A percentile compares a stretch with the other conserved stretches of the same genome.
These are phyloP conservation scores for Gisinianus flammeolus DNA, from an alignment of 2,888 invertebrate genomes.

Conservation along the genomic window DNA sequence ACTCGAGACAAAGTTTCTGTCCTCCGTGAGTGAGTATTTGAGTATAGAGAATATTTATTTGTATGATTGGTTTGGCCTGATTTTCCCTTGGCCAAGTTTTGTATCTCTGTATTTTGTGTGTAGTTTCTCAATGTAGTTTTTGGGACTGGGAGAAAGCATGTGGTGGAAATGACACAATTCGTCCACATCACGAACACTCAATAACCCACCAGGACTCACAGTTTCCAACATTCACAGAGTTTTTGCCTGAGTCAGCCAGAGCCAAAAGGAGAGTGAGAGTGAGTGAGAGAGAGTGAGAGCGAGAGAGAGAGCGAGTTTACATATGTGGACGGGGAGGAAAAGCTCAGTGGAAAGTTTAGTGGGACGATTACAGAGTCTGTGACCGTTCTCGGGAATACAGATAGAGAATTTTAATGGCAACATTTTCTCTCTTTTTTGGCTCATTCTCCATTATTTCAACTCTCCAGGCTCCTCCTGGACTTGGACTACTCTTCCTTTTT, in stretches of 20 bases:
- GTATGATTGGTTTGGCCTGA: no score
- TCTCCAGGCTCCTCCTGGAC: not conserved
- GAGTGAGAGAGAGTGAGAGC: no score
- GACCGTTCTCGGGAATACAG: not conserved
- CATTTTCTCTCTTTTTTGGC: constrained; percentile 8
- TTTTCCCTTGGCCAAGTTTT: no score
- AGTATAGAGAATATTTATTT: no score
- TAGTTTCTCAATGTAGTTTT: no score
- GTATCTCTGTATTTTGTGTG: no score
- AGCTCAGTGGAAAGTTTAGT: not conserved
- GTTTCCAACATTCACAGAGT: not conserved
- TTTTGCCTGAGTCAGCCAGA: not conserved
- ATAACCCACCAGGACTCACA: not conserved
- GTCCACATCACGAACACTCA: constrained; percentile 2
- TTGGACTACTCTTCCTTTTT: not conserved
- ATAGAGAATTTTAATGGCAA: constrained; percentile 30
- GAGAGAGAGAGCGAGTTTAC: not conserved
- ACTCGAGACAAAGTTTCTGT: no score
- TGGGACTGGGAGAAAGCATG: no score
- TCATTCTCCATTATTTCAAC: not conserved
- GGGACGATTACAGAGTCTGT: not conserved
- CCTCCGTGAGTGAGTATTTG: no score
- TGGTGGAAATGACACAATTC: constrained; percentile 18
- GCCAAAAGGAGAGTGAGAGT: no score
- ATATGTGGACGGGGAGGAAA: not conserved